These are phyloP conservation scores for Bombus breviceps DNA, from an alignment of 1,140 invertebrate species.

Conservation along the genomic window DNA sequence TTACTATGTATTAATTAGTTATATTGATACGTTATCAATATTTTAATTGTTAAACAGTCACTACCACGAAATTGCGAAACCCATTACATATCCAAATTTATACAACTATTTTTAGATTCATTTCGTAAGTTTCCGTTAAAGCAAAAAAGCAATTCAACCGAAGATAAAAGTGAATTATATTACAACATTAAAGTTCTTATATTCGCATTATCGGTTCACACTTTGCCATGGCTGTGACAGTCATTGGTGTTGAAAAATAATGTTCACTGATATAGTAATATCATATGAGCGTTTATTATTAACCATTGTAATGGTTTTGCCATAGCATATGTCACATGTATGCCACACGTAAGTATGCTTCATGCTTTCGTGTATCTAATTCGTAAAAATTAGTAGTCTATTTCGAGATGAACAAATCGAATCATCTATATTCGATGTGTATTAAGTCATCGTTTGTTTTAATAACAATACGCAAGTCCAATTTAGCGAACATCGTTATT, in stretches of 20 bases:
- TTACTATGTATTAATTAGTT: neutral
- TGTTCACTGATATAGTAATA: conserved; percentile 10
- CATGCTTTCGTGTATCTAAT: neutral
- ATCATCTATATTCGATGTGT: too few species aligned
- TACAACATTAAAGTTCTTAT: neutral
- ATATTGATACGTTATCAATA: neutral
- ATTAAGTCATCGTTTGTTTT: neutral
- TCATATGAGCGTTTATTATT: conserved; percentile 15
- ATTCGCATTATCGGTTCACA: neutral
- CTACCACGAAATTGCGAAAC: neutral
- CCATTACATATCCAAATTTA: neutral
- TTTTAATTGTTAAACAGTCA: neutral
- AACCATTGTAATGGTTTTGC: neutral
- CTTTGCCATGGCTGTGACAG: neutral
- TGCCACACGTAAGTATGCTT: too few species aligned
- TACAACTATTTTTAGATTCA: neutral
- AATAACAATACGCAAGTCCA: neutral
- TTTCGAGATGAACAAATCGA: neutral
- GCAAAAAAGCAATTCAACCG: neutral
- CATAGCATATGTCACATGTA: too few species aligned
- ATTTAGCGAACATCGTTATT: too few species aligned
- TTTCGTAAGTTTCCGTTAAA: neutral
- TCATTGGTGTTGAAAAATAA: neutral
- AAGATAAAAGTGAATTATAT: neutral
- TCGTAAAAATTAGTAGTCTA: neutral